phyloP scores from a whole-genome alignment of 1,140 invertebrate species.

The Grapholita molesta region DNA sequence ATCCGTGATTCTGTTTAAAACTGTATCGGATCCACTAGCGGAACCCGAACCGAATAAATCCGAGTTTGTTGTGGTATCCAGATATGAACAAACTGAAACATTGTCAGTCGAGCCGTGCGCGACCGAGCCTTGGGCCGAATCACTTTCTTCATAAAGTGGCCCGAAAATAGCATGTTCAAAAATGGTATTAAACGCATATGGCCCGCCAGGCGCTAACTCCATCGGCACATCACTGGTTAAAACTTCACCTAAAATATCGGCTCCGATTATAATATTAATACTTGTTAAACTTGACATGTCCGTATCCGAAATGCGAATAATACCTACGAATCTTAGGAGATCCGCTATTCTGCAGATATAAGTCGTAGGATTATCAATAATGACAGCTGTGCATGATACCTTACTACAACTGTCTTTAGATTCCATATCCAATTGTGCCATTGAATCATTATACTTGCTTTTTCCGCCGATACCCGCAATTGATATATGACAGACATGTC shows the following conservation, averaged over 20 bases:
- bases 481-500: background rate
- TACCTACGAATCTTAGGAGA: background rate
- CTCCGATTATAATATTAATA: conserved; percentile 26
- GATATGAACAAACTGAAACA: too few relatives aligned
- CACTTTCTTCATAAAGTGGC: background rate
- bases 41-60: too few relatives aligned
- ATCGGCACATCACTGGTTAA: conserved; percentile 20
- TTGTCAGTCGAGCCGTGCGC: too few relatives aligned
- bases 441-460: background rate
- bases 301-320: conserved; percentile 6
- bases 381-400: background rate
- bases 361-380: background rate
- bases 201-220: conserved; percentile 20
- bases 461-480: background rate
- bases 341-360: background rate
- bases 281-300: background rate
- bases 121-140: background rate
- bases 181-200: conserved; percentile 26
- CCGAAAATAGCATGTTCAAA: conserved; percentile 26
- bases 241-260: conserved; percentile 25
- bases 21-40: too few relatives aligned
- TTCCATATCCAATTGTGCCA: background rate
- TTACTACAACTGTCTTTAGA: background rate
- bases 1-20: too few relatives aligned
- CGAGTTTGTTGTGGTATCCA: too few relatives aligned